Conservation (phyloP, 2,888 invertebrate species). For the Auanema freiburgensis region DNA sequence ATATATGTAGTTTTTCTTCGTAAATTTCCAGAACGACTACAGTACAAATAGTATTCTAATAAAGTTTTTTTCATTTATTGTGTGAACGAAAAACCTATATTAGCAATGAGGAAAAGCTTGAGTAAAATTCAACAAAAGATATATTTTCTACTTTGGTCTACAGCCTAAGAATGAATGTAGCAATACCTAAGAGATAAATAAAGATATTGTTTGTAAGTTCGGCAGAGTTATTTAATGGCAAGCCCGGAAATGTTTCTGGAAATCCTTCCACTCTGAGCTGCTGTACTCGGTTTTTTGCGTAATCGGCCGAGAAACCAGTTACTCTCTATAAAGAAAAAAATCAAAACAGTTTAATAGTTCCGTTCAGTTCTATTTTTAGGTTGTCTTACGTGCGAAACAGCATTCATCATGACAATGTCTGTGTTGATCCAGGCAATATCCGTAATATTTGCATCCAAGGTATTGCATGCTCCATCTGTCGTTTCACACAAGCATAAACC, state of each 20-base stretch:
- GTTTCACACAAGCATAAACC: constrained; percentile 10
- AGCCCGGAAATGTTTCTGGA: constrained; percentile 10
- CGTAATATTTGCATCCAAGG: constrained; percentile 1
- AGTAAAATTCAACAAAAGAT: too few species aligned
- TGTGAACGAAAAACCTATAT: too few species aligned
- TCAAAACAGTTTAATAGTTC: neutral
- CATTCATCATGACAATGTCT: constrained; percentile 6
- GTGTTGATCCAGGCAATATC: constrained; percentile 8
- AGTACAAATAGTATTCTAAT: too few species aligned
- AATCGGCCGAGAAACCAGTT: constrained; percentile 13
- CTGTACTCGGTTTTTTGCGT: constrained; percentile 10
- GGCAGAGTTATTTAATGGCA: neutral
- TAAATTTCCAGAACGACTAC: too few species aligned
- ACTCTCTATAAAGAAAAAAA: constrained; percentile 9
- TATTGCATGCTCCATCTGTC: constrained; percentile 1
- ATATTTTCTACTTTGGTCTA: too few species aligned
- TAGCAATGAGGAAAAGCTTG: too few species aligned
- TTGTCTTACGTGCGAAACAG: constrained; percentile 12
- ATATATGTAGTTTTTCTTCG: too few species aligned
- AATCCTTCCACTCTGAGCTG: constrained; percentile 5
- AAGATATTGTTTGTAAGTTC: too few species aligned
- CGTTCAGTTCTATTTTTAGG: neutral
- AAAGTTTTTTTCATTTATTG: too few species aligned
- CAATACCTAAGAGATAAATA: too few species aligned
- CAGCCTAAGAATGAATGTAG: too few species aligned